Base-by-base conservation (phyloP, 1,140 invertebrate genomes). In the Sitobion miscanthi region DNA sequence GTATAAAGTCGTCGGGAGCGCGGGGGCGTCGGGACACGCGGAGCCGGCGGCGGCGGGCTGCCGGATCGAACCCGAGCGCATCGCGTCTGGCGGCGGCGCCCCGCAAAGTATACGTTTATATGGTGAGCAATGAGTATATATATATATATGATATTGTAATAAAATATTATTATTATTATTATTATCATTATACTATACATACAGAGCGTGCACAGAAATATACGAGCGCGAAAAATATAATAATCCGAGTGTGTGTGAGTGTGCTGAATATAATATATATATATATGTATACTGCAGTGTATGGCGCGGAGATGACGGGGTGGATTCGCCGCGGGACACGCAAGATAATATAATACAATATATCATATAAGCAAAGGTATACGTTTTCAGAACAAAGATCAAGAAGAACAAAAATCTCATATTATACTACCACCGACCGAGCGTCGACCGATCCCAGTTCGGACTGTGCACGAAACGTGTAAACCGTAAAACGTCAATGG, bases 61-160 rank as follows among this genome's bases (percentile, higher is more conserved):
- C 38, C 93, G 14, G 57, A 30, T 38, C 85, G 85, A 62, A 54
- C 4, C 57, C 52, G 57, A 91, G 30, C 93, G 93, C 88, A 93
- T 89, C 93, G 88, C 52, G 93, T 57, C 93, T 69, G 87, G 69
- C 93, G 87, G 49, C 93, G 86, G 57, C 88, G 87, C 83, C 83
- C 49, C 90, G 90, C 49, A 77, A 77, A 77, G 62, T 77, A n/a
- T 77, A 20, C 62, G 62, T 77, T n/a, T 77, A 77, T 77, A 77
- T 17, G 62, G 62, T n/a, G 30, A 30, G 30, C 30, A 42, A 69
- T 30, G 9, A 49, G 11, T 1, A 47, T 9, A 47, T 47, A 42
- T 42, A 20, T 5, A n/a, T 62, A 62, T 69, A n/a, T 14, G 62
- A 69, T n/a, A 69, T n/a, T n/a, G 62, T 77, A 77, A 77, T 77